Evolutionary conservation across 1,140 invertebrate species (phyloP), one percentile per base, ranked within the genome.

Genomic region (Leucophenga varia): DNA sequence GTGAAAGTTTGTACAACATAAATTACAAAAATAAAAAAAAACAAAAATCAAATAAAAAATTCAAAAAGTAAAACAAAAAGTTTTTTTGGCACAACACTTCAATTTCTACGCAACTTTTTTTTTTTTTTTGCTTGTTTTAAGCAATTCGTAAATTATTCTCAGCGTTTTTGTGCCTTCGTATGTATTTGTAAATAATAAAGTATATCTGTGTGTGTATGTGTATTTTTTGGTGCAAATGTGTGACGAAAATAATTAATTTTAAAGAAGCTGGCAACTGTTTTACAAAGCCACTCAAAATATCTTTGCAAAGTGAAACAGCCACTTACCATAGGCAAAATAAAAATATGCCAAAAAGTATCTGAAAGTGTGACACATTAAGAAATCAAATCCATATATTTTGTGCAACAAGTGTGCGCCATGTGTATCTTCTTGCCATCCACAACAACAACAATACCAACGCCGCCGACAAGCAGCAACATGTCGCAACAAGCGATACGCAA

Each of bases 361-460:
- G 47, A 54, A 49, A 46, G 46, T 40, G 18, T 17, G 5, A 6
- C 10, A 25, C 22, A n/a, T n/a, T n/a, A n/a, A n/a, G n/a, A n/a
- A n/a, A n/a, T n/a, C n/a, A n/a, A n/a, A n/a, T n/a, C n/a, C n/a
- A n/a, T n/a, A n/a, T n/a, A n/a, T n/a, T n/a, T n/a, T n/a, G 13
- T 60, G 57, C 64, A 67, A 64, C 64, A 68, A 67, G 64, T 67
- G 63, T 67, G 54, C 49, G 46, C 53, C 63, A 67, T 36, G 67
- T 67, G 63, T 59, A 6, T 28, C 25, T 28, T 28, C 12, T 28
- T 7, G 25, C 25, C 6, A 28, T 28, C 25, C 25, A 28, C 25
- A 34, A 34, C 8, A 34, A 34, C 8, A 34, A 13, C 31, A 34
- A 14, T n/a, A 31, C 18, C 36, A n/a, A n/a, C n/a, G n/a, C n/a